Conservation (phyloP, 2,797 vertebrate species). For the Coendou prehensilis region DNA sequence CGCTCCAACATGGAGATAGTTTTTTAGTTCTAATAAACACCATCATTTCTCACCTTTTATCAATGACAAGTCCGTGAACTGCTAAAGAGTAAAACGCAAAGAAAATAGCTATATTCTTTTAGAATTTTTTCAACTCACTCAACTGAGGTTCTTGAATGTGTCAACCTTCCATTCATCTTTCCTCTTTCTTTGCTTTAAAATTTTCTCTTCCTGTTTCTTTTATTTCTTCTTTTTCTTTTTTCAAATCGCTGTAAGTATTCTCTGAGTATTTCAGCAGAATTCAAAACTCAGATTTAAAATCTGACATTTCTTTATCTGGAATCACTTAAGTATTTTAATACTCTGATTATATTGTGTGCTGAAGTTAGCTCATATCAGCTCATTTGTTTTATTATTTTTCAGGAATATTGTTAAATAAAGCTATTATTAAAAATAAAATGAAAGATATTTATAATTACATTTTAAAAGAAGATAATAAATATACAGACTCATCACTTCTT, state of each 20-base stretch:
- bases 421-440: slow-evolving; percentile 45
- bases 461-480: slow-evolving; percentile 9
- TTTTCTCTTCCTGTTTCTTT: not conserved
- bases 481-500: not conserved
- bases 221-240: not conserved
- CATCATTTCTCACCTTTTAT: slow-evolving; percentile 4
- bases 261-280: not conserved
- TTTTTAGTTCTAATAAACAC: not conserved
- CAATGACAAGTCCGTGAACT: not conserved
- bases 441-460: not conserved
- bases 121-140: not conserved
- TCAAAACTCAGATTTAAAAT: slow-evolving; percentile 38
- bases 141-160: not conserved
- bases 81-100: not conserved
- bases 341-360: not conserved
- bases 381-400: not conserved
- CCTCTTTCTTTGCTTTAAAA: slow-evolving; percentile 20
- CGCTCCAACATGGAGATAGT: not conserved
- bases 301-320: not conserved
- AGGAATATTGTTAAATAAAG: not conserved
- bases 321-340: slow-evolving; percentile 36
- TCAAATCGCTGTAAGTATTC: not conserved
- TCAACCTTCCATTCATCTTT: not conserved
- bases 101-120: not conserved
- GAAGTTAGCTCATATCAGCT: not conserved